Evolutionary conservation across 2,113 vertebrate species (phyloP).

Genomic region (Malurus elegans): DNA sequence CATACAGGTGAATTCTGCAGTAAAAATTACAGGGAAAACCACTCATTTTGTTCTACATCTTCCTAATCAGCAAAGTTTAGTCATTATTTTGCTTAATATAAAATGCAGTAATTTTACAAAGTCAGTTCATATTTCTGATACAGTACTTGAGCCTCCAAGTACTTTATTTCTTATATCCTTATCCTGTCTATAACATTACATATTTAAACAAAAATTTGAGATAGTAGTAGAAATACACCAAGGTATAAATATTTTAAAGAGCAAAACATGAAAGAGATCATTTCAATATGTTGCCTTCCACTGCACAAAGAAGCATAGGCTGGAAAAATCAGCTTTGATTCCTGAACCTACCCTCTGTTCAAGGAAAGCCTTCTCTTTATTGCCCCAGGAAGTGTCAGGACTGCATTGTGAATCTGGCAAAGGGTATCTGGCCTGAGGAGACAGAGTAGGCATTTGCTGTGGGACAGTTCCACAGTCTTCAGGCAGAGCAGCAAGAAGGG

Average conservation of each 20-base stretch:
- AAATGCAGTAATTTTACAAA: constrained; percentile 28
- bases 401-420: neutral
- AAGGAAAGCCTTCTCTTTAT: neutral
- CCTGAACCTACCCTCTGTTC: neutral
- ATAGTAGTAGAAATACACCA: neutral
- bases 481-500: neutral
- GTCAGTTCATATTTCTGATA: constrained; percentile 50
- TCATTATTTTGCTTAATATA: constrained; percentile 65
- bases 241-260: constrained; percentile 10
- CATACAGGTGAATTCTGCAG: constrained; percentile 60
- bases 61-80: constrained; percentile 47
- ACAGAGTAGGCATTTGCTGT: neutral
- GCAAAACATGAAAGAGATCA: neutral
- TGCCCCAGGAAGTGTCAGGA: neutral
- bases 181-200: constrained; percentile 1
- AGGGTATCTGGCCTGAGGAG: neutral
- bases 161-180: constrained; percentile 52
- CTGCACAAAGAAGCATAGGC: constrained; percentile 42
- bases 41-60: constrained; percentile 67
- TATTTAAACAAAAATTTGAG: constrained; percentile 34
- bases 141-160: constrained; percentile 46
- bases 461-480: neutral
- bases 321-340: neutral
- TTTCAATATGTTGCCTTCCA: constrained; percentile 25
- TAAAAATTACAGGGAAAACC: constrained; percentile 60